Conservation (phyloP, 2,888 invertebrate species). For the Cheilosia variabilis region DNA sequence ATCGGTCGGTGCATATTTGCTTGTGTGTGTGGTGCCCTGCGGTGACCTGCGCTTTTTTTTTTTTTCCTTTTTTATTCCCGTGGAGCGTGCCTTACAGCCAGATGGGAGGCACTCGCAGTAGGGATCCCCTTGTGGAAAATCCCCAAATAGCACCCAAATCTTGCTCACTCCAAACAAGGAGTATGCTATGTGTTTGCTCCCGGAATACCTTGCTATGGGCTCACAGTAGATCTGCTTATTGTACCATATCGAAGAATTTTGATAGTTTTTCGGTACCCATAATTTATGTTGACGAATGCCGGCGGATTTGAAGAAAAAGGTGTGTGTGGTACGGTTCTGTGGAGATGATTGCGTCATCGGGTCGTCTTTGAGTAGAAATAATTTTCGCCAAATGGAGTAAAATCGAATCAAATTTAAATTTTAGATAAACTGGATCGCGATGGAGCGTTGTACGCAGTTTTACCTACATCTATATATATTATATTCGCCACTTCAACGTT, state of each 20-base stretch:
- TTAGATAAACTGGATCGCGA: conserved; percentile 45
- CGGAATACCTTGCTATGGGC: neutral
- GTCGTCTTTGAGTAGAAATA: conserved; percentile 24
- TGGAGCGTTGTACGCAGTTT: neutral
- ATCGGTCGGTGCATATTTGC: conserved; percentile 38
- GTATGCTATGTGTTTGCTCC: conserved; percentile 27
- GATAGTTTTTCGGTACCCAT: conserved; percentile 24
- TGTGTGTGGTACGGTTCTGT: conserved; percentile 44
- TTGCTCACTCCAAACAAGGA: conserved; percentile 12
- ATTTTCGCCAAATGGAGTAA: conserved; percentile 11
- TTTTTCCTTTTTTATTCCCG: conserved; percentile 8
- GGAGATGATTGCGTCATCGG: conserved; percentile 58
- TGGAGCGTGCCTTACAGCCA: conserved; percentile 10
- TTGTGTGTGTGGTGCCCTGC: conserved; percentile 19
- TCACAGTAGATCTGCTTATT: neutral
- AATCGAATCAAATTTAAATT: conserved; percentile 23
- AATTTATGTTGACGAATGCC: conserved; percentile 14
- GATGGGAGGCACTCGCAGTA: conserved; percentile 10
- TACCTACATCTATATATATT: neutral
- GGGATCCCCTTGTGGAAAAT: conserved; percentile 24
- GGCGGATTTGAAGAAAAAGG: conserved; percentile 4
- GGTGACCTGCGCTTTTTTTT: conserved; percentile 26
- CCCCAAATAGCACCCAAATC: conserved; percentile 11
- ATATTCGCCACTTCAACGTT: conserved; percentile 26
- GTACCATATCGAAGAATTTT: conserved; percentile 17